Percentiles rank a stretch among this genome's conserved stretches.
Conservation (phyloP, 2,888 invertebrate species). For the Morpho helenor region DNA sequence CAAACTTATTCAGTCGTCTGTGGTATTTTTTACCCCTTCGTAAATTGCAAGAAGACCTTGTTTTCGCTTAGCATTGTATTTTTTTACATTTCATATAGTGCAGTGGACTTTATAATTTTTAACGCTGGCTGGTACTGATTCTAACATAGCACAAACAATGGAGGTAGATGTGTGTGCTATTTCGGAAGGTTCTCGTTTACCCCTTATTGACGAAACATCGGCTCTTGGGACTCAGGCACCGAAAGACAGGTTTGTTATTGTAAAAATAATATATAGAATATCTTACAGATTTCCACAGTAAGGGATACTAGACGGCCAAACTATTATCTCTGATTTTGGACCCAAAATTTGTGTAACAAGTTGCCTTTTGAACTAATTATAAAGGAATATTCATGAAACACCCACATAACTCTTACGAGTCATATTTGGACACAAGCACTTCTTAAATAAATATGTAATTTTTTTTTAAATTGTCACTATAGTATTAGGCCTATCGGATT, state of each 20-base stretch:
- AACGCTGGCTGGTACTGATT: slow-evolving; percentile 21
- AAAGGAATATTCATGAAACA: slow-evolving; percentile 23
- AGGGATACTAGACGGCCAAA: no score
- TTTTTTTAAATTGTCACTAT: no score
- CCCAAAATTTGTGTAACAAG: background rate
- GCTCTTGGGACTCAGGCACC: slow-evolving; percentile 71
- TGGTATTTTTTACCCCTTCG: no score
- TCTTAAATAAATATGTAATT: slow-evolving; percentile 5
- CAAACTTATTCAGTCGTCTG: no score
- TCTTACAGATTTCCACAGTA: background rate
- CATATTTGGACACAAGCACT: slow-evolving; percentile 16
- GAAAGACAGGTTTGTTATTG: slow-evolving; percentile 68
- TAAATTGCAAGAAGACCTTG: background rate
- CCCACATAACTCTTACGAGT: slow-evolving; percentile 24
- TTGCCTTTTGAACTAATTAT: slow-evolving; percentile 7
- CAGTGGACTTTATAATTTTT: background rate
- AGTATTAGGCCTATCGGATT: no score
- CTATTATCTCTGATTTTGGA: no score
- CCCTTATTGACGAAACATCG: slow-evolving; percentile 80
- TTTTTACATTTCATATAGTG: no score
- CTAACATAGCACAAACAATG: slow-evolving; percentile 43
- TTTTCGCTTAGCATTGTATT: no score
- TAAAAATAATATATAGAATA: slow-evolving; percentile 2
- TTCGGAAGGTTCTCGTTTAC: slow-evolving; percentile 66
- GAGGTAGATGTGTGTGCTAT: slow-evolving; percentile 58